Evolutionary conservation across 2,113 vertebrate species (phyloP).

Genomic region (Hippocampus comes): DNA sequence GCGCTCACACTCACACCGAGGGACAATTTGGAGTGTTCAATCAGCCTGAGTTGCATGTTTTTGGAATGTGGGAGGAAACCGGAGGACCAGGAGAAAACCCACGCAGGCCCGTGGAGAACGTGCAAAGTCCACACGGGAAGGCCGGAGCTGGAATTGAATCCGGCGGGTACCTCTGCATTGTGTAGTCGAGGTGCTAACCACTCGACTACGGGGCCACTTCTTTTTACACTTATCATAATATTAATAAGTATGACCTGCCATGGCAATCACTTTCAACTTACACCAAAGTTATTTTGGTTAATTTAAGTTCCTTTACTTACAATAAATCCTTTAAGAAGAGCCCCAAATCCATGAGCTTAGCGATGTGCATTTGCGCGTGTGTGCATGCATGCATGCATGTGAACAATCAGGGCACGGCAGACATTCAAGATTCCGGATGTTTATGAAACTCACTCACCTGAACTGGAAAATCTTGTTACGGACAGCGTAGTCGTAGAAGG

Average conservation of each 20-base stretch:
- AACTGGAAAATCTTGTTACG: conserved; percentile 72
- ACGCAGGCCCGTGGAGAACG: too few species aligned
- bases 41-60: too few species aligned
- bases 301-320: not conserved
- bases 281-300: not conserved
- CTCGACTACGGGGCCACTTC: too few species aligned
- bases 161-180: too few species aligned
- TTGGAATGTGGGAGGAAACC: too few species aligned
- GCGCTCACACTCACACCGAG: too few species aligned
- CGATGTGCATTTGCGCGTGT: not conserved
- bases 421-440: conserved; percentile 6
- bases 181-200: too few species aligned
- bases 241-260: not conserved
- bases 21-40: too few species aligned
- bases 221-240: not conserved
- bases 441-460: conserved; percentile 50
- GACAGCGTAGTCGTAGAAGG: conserved; percentile 70
- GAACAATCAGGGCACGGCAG: not conserved
- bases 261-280: not conserved
- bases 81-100: too few species aligned
- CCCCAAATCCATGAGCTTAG: not conserved
- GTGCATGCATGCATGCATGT: not conserved
- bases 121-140: too few species aligned
- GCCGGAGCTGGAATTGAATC: too few species aligned
- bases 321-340: not conserved